Conservation (phyloP, 2,113 vertebrate genomes). For the Phoxinus phoxinus region DNA sequence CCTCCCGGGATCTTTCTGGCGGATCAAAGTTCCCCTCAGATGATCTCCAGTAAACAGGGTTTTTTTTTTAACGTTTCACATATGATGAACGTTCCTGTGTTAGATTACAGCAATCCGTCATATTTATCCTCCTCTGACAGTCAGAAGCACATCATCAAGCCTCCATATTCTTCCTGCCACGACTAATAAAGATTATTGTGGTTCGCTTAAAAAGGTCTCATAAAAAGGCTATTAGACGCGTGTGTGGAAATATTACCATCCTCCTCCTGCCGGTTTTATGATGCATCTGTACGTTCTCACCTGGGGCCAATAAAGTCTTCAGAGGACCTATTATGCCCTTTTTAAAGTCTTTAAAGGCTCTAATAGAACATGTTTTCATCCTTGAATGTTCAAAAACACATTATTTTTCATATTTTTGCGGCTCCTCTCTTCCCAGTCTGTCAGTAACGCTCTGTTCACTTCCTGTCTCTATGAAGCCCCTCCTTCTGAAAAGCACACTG, state of each 20-base stretch:
- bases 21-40: neutral
- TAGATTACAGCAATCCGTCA: slow-evolving; percentile 69
- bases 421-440: too few species aligned
- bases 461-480: too few species aligned
- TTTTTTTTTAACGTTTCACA: neutral
- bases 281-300: slow-evolving; percentile 37
- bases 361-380: too few species aligned
- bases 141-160: slow-evolving; percentile 78
- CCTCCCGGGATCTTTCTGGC: neutral
- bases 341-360: too few species aligned
- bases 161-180: slow-evolving; percentile 2
- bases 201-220: slow-evolving; percentile 67
- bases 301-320: slow-evolving; percentile 47
- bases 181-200: slow-evolving; percentile 76
- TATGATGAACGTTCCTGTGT: slow-evolving; percentile 8
- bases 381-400: too few species aligned
- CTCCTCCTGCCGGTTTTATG: slow-evolving; percentile 26
- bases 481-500: too few species aligned
- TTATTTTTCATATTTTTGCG: too few species aligned
- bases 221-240: slow-evolving; percentile 78
- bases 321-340: neutral
- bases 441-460: too few species aligned
- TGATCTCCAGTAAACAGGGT: neutral
- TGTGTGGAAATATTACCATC: slow-evolving; percentile 66
- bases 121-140: slow-evolving; percentile 72